Conservation (phyloP, 2,888 invertebrate genomes). For the Sipha maydis region DNA sequence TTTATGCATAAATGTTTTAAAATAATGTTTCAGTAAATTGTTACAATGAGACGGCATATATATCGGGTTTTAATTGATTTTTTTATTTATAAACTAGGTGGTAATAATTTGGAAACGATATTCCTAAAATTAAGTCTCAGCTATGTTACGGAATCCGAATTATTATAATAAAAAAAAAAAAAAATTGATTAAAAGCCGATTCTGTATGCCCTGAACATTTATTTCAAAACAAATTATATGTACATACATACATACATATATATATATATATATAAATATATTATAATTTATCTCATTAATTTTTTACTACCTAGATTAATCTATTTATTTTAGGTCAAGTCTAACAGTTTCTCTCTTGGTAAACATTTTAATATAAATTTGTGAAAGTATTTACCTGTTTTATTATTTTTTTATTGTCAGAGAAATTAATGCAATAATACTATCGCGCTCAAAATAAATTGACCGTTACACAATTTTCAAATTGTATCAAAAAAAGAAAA, state of each 20-base stretch:
- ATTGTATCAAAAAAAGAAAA: background rate
- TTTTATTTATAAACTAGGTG: slow-evolving; percentile 14
- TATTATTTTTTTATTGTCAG: background rate
- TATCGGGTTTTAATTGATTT: slow-evolving; percentile 17
- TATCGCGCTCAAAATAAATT: slow-evolving; percentile 31
- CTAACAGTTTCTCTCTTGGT: background rate
- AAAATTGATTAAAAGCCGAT: background rate
- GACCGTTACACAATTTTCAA: background rate
- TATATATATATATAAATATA: slow-evolving; percentile 14
- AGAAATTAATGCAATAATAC: background rate
- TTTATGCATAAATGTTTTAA: slow-evolving; percentile 37
- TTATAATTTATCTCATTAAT: slow-evolving; percentile 6
- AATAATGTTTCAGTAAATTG: slow-evolving; percentile 8
- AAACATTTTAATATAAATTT: background rate
- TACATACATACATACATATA: too few relatives aligned
- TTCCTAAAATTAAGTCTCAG: slow-evolving; percentile 25
- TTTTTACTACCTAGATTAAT: background rate
- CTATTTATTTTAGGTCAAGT: background rate
- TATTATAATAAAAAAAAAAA: slow-evolving; percentile 11
- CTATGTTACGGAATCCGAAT: slow-evolving; percentile 33
- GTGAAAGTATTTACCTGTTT: background rate
- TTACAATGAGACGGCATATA: background rate
- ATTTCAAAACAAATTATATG: slow-evolving; percentile 13
- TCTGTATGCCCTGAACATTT: background rate
- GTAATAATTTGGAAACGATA: slow-evolving; percentile 29